These are phyloP conservation scores for Oxyura jamaicensis DNA, from an alignment of 2,113 vertebrate genomes.

Conservation along the genomic window DNA sequence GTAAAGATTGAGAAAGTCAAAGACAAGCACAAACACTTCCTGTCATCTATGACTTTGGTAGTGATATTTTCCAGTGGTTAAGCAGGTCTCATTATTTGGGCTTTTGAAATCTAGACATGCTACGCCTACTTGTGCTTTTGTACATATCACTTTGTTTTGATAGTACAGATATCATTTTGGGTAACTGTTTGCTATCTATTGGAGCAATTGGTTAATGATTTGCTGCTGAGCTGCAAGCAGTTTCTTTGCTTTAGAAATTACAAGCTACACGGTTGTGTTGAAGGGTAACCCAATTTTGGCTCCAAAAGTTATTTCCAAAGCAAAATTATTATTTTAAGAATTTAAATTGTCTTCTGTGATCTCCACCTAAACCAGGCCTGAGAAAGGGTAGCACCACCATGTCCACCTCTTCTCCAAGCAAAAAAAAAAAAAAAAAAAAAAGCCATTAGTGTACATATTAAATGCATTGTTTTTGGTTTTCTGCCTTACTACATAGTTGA, in stretches of 20 bases:
- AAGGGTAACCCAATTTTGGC: background rate
- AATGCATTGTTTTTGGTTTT: background rate
- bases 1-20: background rate
- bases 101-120: background rate
- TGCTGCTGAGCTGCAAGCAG: background rate
- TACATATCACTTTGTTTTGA: background rate
- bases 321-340: background rate
- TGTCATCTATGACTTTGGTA: background rate
- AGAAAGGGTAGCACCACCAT: background rate
- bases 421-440: no score
- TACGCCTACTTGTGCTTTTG: background rate
- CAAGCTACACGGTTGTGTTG: background rate
- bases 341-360: background rate
- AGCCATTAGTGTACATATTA: background rate
- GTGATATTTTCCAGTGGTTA: no score
- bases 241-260: background rate
- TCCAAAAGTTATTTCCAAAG: background rate
- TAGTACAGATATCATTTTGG: background rate
- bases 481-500: background rate
- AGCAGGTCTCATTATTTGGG: background rate
- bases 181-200: background rate
- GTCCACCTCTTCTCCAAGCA: accelerated
- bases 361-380: background rate
- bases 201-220: background rate
- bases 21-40: background rate